Conservation (phyloP, 1,140 invertebrate genomes). For the Diuraphis noxia region DNA sequence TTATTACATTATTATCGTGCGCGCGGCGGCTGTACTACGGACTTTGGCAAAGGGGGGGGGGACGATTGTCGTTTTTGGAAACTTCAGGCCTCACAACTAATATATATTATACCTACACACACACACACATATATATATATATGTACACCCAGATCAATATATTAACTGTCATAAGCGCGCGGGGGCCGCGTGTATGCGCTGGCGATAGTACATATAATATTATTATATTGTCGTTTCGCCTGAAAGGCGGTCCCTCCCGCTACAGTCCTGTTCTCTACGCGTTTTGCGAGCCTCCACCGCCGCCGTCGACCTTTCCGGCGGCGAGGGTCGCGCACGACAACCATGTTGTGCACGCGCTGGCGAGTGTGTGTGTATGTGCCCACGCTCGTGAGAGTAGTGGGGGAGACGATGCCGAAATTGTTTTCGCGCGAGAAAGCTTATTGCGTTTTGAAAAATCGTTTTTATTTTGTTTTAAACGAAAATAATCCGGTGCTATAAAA, state of each 20-base stretch:
- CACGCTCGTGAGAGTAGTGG: not conserved
- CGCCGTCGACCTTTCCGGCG: constrained; percentile 17
- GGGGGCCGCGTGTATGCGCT: not conserved
- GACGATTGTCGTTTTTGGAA: not conserved
- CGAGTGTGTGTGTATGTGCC: not conserved
- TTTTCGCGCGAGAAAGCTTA: not conserved
- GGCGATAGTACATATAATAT: not conserved
- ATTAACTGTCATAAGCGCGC: not conserved
- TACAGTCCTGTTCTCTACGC: not conserved
- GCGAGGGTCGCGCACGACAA: constrained; percentile 21
- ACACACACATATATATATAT: too few species aligned
- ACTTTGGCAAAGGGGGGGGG: not conserved
- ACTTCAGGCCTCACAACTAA: not conserved
- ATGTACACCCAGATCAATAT: not conserved
- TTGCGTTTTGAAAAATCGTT: not conserved
- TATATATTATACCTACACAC: too few species aligned
- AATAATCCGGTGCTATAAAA: not conserved
- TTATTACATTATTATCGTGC: not conserved
- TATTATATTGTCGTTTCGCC: constrained; percentile 22
- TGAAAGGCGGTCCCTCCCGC: constrained; percentile 22
- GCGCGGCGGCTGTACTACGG: too few species aligned
- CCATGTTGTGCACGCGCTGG: not conserved
- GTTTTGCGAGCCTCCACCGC: not conserved
- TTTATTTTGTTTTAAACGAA: not conserved
- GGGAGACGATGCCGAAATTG: not conserved